These are phyloP conservation scores for Adelosebastes latens DNA, from an alignment of 2,797 vertebrate species.

Conservation along the genomic window DNA sequence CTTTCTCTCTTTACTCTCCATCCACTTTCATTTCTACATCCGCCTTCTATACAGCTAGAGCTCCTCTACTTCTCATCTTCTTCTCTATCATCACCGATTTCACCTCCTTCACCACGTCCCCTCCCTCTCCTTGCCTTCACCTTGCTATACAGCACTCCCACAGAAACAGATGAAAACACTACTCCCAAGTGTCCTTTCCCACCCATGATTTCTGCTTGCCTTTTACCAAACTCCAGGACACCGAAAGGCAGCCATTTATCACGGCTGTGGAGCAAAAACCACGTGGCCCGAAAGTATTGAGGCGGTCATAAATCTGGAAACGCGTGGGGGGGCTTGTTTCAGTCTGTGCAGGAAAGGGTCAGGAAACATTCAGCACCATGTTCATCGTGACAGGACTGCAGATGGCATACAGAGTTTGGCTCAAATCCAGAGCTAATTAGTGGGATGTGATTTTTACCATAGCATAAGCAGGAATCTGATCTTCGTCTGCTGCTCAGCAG, in stretches of 20 bases:
- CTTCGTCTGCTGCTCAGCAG: constrained; percentile 16
- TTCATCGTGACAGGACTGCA: constrained; percentile 57
- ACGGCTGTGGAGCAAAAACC: constrained; percentile 25
- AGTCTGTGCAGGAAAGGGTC: constrained; percentile 55
- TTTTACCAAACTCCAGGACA: constrained; percentile 65
- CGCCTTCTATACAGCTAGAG: background rate
- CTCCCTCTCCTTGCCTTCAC: constrained; percentile 30
- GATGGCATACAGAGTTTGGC: constrained; percentile 51
- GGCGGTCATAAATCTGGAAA: constrained; percentile 66
- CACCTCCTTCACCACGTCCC: background rate
- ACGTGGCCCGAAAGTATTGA: constrained; percentile 32
- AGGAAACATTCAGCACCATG: constrained; percentile 61
- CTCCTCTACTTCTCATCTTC: background rate
- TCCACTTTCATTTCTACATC: background rate
- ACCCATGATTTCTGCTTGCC: constrained; percentile 53
- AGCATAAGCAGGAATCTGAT: constrained; percentile 29
- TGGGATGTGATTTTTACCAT: constrained; percentile 34
- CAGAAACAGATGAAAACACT: constrained; percentile 43
- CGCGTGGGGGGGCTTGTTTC: constrained; percentile 51
- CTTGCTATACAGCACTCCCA: constrained; percentile 13
- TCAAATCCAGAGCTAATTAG: constrained; percentile 54
- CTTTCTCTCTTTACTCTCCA: background rate
- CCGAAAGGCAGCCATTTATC: constrained; percentile 62
- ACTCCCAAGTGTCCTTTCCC: constrained; percentile 54
- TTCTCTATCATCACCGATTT: background rate